These are phyloP conservation scores for Brachionus plicatilis DNA, from an alignment of 1,140 invertebrate species.

Conservation along the genomic window DNA sequence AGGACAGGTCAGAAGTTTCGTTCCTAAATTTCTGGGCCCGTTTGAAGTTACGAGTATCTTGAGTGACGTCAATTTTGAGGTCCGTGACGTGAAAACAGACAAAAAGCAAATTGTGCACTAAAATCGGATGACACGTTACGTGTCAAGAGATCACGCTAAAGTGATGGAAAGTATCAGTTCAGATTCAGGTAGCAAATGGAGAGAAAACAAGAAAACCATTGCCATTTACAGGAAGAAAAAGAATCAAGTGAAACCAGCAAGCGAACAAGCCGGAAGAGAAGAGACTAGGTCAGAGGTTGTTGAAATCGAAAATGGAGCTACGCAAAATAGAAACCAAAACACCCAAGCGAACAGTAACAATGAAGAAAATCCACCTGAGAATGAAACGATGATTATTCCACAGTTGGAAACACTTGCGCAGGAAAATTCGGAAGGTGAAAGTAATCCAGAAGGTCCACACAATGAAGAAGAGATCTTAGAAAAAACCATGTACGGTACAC, in stretches of 20 bases:
- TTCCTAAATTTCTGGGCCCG: not conserved
- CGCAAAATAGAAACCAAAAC: not conserved
- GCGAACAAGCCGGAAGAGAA: no score
- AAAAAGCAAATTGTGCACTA: not conserved
- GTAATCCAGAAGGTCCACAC: not conserved
- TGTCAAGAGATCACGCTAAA: not conserved
- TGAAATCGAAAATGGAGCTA: no score
- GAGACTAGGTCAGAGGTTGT: no score
- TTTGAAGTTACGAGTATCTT: not conserved
- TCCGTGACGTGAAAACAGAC: not conserved
- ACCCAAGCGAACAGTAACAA: not conserved
- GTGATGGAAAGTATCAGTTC: not conserved
- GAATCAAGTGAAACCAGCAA: no score
- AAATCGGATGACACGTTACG: not conserved
- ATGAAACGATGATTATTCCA: not conserved
- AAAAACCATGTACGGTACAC: not conserved
- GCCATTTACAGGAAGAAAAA: no score
- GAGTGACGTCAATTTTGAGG: not conserved
- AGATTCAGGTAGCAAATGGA: not conserved
- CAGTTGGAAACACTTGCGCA: not conserved
- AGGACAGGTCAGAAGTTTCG: not conserved
- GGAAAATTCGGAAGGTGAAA: not conserved
- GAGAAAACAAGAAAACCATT: not conserved
- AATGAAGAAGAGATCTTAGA: not conserved
- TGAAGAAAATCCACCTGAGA: not conserved